Conservation (phyloP, 2,888 invertebrate genomes). For the Oasisia sp. region DNA sequence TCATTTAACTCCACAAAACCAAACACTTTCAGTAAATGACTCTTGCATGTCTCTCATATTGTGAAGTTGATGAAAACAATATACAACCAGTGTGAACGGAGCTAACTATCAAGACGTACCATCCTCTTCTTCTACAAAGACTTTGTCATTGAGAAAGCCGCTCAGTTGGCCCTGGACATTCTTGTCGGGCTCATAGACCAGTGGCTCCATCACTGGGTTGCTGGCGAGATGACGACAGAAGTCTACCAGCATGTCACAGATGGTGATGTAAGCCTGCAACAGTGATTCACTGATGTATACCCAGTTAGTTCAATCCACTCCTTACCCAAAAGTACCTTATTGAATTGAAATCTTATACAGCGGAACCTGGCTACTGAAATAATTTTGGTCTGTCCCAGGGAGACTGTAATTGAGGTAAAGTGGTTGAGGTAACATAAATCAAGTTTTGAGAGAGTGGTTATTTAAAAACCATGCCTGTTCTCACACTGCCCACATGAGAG, state of each 20-base stretch:
- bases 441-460: too few relatives aligned
- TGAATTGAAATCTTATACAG: too few relatives aligned
- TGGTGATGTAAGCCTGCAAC: slow-evolving; percentile 86
- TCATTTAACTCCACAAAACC: background rate
- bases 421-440: too few relatives aligned
- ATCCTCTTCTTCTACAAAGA: slow-evolving; percentile 92
- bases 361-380: too few relatives aligned
- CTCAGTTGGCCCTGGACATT: slow-evolving; percentile 84
- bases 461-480: too few relatives aligned
- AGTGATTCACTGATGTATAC: background rate
- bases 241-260: slow-evolving; percentile 93
- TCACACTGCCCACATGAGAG: too few relatives aligned
- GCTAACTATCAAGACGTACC: slow-evolving; percentile 68
- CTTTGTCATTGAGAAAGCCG: slow-evolving; percentile 90
- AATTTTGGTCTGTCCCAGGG: too few relatives aligned
- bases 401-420: too few relatives aligned
- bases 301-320: background rate
- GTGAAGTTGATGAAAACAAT: background rate
- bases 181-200: slow-evolving; percentile 84
- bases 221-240: slow-evolving; percentile 84
- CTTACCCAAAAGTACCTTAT: background rate
- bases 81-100: background rate
- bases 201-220: slow-evolving; percentile 62
- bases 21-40: background rate
- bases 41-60: background rate